These are phyloP conservation scores for Bombus superbus DNA, from an alignment of 1,140 invertebrate species.

Conservation along the genomic window DNA sequence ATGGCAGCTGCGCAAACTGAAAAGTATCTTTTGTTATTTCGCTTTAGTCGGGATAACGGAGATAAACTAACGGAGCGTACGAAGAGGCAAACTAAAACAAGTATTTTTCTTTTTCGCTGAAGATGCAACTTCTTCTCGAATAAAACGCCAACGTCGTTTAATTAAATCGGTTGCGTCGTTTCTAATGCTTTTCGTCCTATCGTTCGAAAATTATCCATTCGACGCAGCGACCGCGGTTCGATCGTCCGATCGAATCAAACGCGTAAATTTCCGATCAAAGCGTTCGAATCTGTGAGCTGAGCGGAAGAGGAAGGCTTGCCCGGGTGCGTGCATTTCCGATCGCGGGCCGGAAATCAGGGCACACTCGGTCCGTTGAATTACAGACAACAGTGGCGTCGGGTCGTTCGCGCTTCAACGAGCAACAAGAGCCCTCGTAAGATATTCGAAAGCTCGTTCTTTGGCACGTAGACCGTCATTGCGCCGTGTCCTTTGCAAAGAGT, in stretches of 20 bases:
- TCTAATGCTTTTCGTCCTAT: background rate
- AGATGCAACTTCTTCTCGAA: background rate
- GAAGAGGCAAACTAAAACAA: too few relatives aligned
- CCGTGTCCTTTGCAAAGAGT: background rate
- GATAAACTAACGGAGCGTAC: too few relatives aligned
- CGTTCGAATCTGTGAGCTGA: background rate
- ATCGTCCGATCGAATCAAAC: too few relatives aligned
- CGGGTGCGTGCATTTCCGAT: background rate
- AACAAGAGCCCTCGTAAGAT: background rate
- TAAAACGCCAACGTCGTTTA: background rate
- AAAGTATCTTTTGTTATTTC: background rate
- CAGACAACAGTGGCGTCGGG: too few relatives aligned
- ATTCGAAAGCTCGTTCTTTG: background rate
- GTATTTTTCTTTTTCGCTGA: fast-evolving
- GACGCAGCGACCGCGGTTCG: background rate
- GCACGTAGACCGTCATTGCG: background rate
- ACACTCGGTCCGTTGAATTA: background rate
- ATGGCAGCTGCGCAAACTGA: background rate
- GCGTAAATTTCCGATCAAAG: background rate
- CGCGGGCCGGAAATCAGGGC: background rate
- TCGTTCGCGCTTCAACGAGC: background rate
- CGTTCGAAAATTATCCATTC: background rate
- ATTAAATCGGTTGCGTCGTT: too few relatives aligned
- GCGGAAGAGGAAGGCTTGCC: background rate
- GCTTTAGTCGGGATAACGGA: background rate